These are phyloP conservation scores for Malacoctenus gilli DNA, from an alignment of 2,797 vertebrate genomes.

Conservation along the genomic window DNA sequence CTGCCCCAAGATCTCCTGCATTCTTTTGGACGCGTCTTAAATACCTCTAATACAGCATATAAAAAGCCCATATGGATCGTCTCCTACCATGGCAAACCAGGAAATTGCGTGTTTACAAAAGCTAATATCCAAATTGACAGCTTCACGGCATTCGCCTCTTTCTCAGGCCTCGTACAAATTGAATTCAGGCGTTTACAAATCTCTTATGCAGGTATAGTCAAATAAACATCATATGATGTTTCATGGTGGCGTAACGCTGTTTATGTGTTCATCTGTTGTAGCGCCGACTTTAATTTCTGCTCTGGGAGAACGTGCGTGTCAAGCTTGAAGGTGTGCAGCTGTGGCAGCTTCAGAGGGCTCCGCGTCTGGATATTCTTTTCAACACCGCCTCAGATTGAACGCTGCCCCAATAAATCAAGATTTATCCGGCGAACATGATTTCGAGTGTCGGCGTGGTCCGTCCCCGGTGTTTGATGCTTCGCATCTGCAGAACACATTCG, in stretches of 20 bases:
- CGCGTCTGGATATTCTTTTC: conserved; percentile 58
- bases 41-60: conserved; percentile 16
- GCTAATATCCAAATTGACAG: conserved; percentile 40
- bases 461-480: conserved; percentile 19
- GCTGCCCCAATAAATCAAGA: conserved; percentile 60
- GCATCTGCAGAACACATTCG: conserved; percentile 60
- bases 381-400: conserved; percentile 36
- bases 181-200: conserved; percentile 28
- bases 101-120: conserved; percentile 49
- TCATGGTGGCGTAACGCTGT: conserved; percentile 31
- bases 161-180: conserved; percentile 1
- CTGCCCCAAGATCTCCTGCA: background rate
- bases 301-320: conserved; percentile 35
- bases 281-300: conserved; percentile 40
- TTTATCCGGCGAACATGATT: conserved; percentile 56
- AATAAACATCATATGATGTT: conserved; percentile 48
- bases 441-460: conserved; percentile 34
- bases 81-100: background rate
- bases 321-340: conserved; percentile 66
- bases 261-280: conserved; percentile 28
- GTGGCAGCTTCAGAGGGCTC: conserved; percentile 32
- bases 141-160: conserved; percentile 38
- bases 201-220: conserved; percentile 21
- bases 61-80: conserved; percentile 24
- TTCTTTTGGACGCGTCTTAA: conserved; percentile 16